Evolutionary conservation across 2,797 vertebrate genomes (phyloP).

Genomic region (Salmo trutta): DNA sequence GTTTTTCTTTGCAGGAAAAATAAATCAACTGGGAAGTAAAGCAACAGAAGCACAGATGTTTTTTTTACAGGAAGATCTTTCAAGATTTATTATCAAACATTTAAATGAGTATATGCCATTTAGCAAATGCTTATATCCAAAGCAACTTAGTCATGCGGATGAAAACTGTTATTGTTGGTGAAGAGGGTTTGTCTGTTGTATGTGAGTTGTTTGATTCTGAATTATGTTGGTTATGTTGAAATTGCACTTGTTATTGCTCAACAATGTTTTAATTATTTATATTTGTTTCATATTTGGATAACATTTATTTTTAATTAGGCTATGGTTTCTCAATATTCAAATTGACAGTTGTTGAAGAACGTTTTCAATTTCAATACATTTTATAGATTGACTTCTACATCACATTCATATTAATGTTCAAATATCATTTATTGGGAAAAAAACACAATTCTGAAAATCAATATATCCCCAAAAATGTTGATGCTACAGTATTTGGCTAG

Average conservation of each 20-base stretch:
- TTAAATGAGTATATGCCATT: neutral
- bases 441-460: neutral
- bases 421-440: neutral
- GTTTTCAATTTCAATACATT: neutral
- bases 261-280: neutral
- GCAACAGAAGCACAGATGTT: neutral
- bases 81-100: neutral
- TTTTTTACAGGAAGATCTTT: neutral
- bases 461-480: neutral
- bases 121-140: no score
- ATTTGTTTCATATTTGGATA: neutral
- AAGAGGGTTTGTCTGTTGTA: neutral
- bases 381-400: neutral
- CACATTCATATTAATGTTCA: neutral
- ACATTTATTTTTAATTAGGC: no score
- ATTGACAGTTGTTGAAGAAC: neutral
- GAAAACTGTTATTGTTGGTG: neutral
- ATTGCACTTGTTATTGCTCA: neutral
- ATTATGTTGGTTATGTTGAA: neutral
- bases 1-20: slow-evolving; percentile 43
- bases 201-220: neutral
- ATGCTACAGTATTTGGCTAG: no score
- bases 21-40: neutral
- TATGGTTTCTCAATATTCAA: neutral
- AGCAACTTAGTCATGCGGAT: no score